Evolutionary conservation across 2,113 vertebrate species (phyloP).

Genomic region (Orthonyx spaldingii): DNA sequence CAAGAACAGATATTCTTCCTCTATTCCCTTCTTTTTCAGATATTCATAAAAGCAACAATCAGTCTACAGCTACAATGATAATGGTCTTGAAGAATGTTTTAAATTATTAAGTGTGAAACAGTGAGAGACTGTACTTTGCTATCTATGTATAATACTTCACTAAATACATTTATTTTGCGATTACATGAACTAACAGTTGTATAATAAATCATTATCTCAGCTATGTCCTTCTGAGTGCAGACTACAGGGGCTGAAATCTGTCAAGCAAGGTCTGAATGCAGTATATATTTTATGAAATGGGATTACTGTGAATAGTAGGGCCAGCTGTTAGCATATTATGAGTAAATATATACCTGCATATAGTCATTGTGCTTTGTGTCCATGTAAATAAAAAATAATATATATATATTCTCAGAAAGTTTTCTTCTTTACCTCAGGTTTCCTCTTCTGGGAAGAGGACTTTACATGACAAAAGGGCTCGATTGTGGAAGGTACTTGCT

Average conservation of each 20-base stretch:
- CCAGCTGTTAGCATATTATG: background rate
- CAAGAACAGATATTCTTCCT: background rate
- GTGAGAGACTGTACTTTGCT: background rate
- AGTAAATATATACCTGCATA: background rate
- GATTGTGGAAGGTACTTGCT: background rate
- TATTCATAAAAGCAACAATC: background rate
- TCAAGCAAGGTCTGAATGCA: background rate
- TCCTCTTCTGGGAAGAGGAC: background rate
- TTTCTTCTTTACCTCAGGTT: background rate
- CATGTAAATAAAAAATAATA: background rate
- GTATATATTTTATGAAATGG: background rate
- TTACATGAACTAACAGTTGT: background rate
- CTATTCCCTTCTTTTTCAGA: background rate
- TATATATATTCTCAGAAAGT: background rate
- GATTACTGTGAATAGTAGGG: background rate
- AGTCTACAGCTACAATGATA: background rate
- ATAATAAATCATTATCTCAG: background rate
- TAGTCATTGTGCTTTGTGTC: background rate
- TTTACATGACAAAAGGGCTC: background rate
- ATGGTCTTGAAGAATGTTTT: background rate
- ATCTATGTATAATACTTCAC: background rate
- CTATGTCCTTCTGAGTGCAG: background rate
- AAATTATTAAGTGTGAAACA: background rate
- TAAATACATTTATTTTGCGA: background rate
- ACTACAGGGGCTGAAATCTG: background rate